phyloP scores from a whole-genome alignment of 2,888 invertebrate species.

The Polydrusus tereticollis region DNA sequence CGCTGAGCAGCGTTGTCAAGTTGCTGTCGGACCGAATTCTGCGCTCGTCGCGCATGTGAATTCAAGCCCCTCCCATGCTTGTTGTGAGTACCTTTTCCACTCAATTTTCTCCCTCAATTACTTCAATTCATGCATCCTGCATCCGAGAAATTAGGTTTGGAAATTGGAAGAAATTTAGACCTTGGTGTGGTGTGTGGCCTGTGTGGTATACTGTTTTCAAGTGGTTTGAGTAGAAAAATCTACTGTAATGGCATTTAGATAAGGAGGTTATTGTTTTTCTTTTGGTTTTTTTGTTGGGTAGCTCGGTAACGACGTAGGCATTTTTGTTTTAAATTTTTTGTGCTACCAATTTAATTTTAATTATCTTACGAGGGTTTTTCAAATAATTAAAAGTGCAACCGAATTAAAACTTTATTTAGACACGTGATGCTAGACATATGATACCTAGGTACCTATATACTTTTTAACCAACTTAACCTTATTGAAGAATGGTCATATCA shows the following conservation, averaged over 20 bases:
- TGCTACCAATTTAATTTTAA: no score
- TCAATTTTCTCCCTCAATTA: conserved; percentile 29
- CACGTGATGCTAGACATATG: no score
- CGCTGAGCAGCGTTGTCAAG: conserved; percentile 20
- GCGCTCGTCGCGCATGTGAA: conserved; percentile 10
- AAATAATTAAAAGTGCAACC: no score
- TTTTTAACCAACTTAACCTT: no score
- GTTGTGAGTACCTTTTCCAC: conserved; percentile 18
- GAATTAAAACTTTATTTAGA: no score
- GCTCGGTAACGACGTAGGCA: no score
- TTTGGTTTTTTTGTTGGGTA: no score
- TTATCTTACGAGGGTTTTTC: no score
- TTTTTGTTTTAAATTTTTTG: no score
- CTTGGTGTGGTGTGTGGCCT: not conserved
- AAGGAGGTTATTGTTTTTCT: not conserved
- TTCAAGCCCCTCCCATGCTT: conserved; percentile 20
- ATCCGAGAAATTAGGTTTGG: not conserved
- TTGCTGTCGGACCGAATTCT: not conserved
- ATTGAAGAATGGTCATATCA: no score
- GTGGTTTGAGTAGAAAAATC: not conserved
- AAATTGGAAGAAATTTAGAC: not conserved
- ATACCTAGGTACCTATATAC: no score
- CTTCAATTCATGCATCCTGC: not conserved
- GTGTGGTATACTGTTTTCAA: not conserved
- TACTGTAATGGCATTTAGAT: not conserved